Evolutionary conservation across 2,113 vertebrate genomes (phyloP), one percentile per base, ranked within the genome.

Genomic region (Uropsilus gracilis): DNA sequence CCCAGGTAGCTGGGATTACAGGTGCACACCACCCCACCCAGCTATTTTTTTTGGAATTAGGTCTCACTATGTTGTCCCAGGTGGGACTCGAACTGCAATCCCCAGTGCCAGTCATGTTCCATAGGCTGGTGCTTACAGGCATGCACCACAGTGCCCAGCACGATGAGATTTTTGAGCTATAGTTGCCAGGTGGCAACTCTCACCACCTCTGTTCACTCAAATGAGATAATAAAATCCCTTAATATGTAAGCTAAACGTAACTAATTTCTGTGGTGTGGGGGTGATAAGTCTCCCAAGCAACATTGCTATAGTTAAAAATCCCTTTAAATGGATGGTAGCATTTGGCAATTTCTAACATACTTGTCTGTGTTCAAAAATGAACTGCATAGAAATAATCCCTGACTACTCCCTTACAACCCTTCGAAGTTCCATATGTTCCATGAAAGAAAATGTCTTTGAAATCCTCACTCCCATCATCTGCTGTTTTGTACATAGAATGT

Each of bases 381-480:
- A 22, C 39, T 81, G 17, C 48, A 26, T 73, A 68, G 68, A 96
- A 91, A 78, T 86, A 89, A 82, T 55, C 34, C 42, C 16, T 64
- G 86, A 26, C 28, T 71, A 42, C 75, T 86, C 63, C 42, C 30
- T 50, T 91, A 92, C 85, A 75, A 72, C 53, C 37, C 50, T 95
- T 86, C 64, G 71, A 83, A 94, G 13, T 73, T 16, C 92, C 92
- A 66, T 86, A 80, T 91, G 91, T 83, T 95, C 61, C 71, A 86
- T 83, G 86, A 94, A 92, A 88, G 66, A 94, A 97, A 94, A 89
- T 88, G 80, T 46, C 75, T 91, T 86, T 89, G 78, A 89, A 95
- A 83, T 89, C 64, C 42, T 90, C 66, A 24, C 26, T 85, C 66
- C 71, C 66, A 48, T 91, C 89, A 86, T 88, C 92, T 84, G 93